Evolutionary conservation across 1,140 invertebrate species (phyloP).

Genomic region (Xylocopa sonorina): DNA sequence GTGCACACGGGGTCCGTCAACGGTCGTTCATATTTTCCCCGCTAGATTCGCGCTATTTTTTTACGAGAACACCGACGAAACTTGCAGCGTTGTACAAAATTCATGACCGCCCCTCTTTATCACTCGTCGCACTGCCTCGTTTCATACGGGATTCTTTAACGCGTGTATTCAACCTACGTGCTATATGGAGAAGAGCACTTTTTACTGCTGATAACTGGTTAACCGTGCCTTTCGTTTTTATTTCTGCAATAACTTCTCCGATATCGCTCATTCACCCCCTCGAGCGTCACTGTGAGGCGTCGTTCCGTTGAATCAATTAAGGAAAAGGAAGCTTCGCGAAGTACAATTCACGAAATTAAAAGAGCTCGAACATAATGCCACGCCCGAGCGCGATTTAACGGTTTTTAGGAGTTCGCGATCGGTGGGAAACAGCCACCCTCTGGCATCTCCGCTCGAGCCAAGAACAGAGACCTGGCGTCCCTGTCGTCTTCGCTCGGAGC

Average conservation of each 20-base stretch:
- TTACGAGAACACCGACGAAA: too few species aligned
- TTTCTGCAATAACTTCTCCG: conserved; percentile 35
- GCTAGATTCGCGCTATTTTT: too few species aligned
- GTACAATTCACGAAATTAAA: conserved; percentile 66
- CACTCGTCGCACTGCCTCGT: too few species aligned
- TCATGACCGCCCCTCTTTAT: too few species aligned
- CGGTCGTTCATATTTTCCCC: not conserved
- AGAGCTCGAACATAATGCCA: conserved; percentile 46
- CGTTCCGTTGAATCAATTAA: conserved; percentile 69
- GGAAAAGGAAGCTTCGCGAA: conserved; percentile 52
- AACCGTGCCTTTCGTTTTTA: too few species aligned
- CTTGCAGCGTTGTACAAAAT: too few species aligned
- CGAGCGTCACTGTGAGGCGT: conserved; percentile 18
- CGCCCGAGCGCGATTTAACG: conserved; percentile 57
- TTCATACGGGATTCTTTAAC: too few species aligned
- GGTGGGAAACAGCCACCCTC: conserved; percentile 2
- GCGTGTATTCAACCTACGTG: too few species aligned
- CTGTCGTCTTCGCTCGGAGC: not conserved
- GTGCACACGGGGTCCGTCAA: too few species aligned
- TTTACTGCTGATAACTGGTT: too few species aligned
- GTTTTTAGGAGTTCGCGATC: conserved; percentile 47
- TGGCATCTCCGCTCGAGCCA: conserved; percentile 12
- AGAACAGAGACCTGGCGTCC: not conserved
- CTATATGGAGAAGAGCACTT: too few species aligned
- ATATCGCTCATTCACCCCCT: conserved; percentile 31